Base-by-base conservation (phyloP, 1,140 invertebrate genomes). In the Acromyrmex heyeri region DNA sequence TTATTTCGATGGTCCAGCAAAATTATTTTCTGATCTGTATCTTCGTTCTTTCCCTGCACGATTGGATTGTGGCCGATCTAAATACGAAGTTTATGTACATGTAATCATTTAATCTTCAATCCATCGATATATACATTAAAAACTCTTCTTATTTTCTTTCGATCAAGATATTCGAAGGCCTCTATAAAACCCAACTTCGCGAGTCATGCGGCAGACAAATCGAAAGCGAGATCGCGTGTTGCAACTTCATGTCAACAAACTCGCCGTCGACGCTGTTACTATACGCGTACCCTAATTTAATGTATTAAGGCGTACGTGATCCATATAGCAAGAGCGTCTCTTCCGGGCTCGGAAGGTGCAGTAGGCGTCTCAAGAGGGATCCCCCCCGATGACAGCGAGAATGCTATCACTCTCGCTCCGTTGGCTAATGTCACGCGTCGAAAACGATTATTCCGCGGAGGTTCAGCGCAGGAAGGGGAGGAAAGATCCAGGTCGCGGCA, bases 401-500 rank as follows among this genome's bases (percentile, higher is more conserved):
- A 82, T 24, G 55, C 16, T 12, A 24, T 27, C 64, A n/a, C 21
- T 78, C 73, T 53, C 44, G 82, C 72, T 38, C 55, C 72, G 16
- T 50, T 85, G 83, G 24, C 69, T 73, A 73, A 62, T 73, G 64
- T 81, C 69, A 77, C 44, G 83, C 83, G 78, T 69, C 65, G 65
- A 59, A 65, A 89, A 87, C 59, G 48, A 70, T 50, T 70, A 81
- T 53, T 50, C 44, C 72, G 88, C 59, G 77, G 53, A 83, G 76
- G 76, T 85, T 87, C 85, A 62, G 85, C 85, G 86, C 87, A 67
- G 85, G 76, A 85, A 88, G 88, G 77, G 77, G 73, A 90, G 90
- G 92, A 94, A 92, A 93, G 93, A 95, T 94, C 87, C 92, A 95
- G 94, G 94, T 95, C 93, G 94, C 91, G 91, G 89, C 88, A 94